Conservation (phyloP, 2,113 vertebrate genomes). For the Peromyscus polionotus region DNA sequence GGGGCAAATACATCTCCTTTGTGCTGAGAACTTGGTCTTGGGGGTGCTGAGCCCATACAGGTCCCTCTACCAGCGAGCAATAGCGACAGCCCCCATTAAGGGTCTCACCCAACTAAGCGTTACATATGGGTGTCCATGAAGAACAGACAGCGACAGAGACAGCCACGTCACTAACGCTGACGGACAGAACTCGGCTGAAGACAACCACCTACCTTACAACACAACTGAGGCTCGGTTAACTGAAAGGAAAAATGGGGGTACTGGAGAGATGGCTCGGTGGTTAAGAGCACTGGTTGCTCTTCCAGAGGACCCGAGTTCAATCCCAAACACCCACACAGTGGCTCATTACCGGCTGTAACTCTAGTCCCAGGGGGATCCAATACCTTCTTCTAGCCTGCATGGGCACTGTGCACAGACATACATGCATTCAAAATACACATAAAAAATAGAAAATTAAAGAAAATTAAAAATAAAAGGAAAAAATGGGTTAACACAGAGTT, state of each 20-base stretch:
- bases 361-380: neutral
- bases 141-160: neutral
- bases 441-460: neutral
- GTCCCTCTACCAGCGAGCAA: neutral
- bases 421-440: neutral
- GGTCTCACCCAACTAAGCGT: neutral
- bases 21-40: too few species aligned
- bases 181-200: neutral
- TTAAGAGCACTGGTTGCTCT: neutral
- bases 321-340: neutral
- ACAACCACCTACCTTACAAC: neutral
- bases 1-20: too few species aligned
- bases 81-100: neutral
- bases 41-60: too few species aligned
- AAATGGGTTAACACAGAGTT: neutral
- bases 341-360: neutral
- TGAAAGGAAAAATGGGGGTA: neutral
- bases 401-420: neutral
- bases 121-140: neutral
- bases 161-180: neutral
- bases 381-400: neutral
- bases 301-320: neutral
- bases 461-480: neutral
- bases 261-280: neutral
- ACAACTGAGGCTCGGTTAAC: neutral